phyloP scores from a whole-genome alignment of 2,888 invertebrate species.

The Deilephila elpenor region DNA sequence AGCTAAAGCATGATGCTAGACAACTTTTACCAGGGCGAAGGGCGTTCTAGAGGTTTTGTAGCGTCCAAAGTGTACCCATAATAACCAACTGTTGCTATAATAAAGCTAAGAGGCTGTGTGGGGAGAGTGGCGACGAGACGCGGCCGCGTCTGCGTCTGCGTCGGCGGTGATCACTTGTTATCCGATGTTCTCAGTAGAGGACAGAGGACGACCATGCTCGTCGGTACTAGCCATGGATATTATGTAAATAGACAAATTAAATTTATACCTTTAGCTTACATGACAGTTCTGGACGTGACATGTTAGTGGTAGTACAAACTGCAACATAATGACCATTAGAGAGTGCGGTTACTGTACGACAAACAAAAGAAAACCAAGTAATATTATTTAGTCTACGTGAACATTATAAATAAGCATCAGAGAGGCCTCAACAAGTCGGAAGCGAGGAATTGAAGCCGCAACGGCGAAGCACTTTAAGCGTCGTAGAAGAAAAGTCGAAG shows the following conservation, averaged over 20 bases:
- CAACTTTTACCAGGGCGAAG: conserved; percentile 83
- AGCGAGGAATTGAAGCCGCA: conserved; percentile 82
- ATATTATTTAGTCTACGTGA: conserved; percentile 82
- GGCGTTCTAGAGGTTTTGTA: conserved; percentile 81
- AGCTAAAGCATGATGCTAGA: conserved; percentile 85
- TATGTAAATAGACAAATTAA: conserved; percentile 82
- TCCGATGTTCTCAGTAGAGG: conserved; percentile 65
- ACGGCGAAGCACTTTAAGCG: conserved; percentile 80
- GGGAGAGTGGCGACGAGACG: conserved; percentile 69
- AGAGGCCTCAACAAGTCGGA: conserved; percentile 79
- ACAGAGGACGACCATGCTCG: conserved; percentile 75
- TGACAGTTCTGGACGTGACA: conserved; percentile 85
- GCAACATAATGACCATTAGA: conserved; percentile 85
- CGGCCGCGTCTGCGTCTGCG: conserved; percentile 58
- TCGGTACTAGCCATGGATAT: conserved; percentile 75
- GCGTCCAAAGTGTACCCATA: conserved; percentile 83
- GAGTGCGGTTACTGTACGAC: conserved; percentile 84
- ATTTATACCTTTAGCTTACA: conserved; percentile 84
- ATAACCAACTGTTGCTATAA: conserved; percentile 82
- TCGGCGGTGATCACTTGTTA: conserved; percentile 71
- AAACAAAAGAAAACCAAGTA: conserved; percentile 83
- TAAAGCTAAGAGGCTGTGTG: conserved; percentile 82
- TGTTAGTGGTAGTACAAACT: conserved; percentile 85
- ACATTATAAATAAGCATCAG: conserved; percentile 80
- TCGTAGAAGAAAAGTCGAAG: conserved; percentile 72